A percentile compares a stretch with the other conserved stretches of the same genome.
Evolutionary conservation across 2,888 invertebrate species (phyloP).

Genomic region (Diabrotica balteata): DNA sequence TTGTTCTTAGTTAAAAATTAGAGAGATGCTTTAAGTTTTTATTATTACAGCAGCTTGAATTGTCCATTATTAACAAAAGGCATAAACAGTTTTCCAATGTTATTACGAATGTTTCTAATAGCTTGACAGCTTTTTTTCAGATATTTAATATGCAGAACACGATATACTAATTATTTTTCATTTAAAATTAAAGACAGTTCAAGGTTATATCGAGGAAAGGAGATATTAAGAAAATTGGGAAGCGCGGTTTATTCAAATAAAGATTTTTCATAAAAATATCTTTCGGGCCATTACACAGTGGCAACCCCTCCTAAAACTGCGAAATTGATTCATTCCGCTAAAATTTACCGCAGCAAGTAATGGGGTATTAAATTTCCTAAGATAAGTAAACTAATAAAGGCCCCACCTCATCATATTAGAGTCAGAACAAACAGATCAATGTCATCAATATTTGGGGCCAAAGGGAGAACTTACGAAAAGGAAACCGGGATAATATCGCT

Average conservation of each 20-base stretch:
- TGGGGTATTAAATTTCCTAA: neutral
- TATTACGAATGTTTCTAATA: too few species aligned
- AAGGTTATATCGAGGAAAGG: too few species aligned
- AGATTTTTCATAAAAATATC: conserved; percentile 1
- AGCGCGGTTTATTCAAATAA: neutral
- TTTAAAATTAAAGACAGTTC: too few species aligned
- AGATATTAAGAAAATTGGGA: too few species aligned
- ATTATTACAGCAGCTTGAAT: too few species aligned
- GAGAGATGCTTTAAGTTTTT: too few species aligned
- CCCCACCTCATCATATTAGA: neutral
- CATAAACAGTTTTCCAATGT: too few species aligned
- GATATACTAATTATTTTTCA: too few species aligned
- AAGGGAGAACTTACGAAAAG: neutral
- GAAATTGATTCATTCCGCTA: conserved; percentile 2
- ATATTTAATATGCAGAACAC: too few species aligned
- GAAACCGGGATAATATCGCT: neutral
- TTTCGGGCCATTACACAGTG: neutral
- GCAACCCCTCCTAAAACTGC: neutral
- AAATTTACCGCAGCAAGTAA: neutral
- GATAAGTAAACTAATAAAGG: conserved; percentile 1
- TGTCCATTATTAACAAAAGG: too few species aligned
- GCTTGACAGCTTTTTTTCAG: too few species aligned
- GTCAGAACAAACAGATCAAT: conserved; percentile 3
- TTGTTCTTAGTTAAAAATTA: too few species aligned
- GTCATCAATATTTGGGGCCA: neutral